A percentile compares a stretch with the other conserved stretches of the same genome.
phyloP scores from a whole-genome alignment of 2,797 vertebrate genomes.

The Aulostomus chinensis region DNA sequence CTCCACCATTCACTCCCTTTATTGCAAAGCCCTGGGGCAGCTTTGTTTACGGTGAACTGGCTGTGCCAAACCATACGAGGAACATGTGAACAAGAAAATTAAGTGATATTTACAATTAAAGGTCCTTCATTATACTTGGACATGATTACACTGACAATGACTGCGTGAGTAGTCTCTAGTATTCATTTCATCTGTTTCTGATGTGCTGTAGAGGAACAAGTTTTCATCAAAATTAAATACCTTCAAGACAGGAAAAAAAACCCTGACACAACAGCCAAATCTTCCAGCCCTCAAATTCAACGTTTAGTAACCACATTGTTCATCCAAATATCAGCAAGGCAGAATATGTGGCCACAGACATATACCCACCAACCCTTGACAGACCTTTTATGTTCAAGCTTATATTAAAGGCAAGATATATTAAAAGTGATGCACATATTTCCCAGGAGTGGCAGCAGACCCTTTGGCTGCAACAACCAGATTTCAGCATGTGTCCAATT shows the following conservation, averaged over 20 bases:
- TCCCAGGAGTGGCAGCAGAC: slow-evolving; percentile 47
- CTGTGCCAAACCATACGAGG: slow-evolving; percentile 41
- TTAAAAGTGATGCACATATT: slow-evolving; percentile 55
- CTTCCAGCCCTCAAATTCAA: slow-evolving; percentile 1
- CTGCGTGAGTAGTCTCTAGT: not conserved
- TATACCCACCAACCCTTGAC: slow-evolving; percentile 39
- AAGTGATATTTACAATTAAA: slow-evolving; percentile 39
- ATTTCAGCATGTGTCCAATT: slow-evolving; percentile 23
- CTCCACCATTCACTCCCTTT: slow-evolving; percentile 59
- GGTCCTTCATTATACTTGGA: slow-evolving; percentile 35
- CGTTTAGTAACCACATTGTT: not conserved
- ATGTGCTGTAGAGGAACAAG: not conserved
- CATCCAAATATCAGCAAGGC: not conserved
- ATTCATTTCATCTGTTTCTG: not conserved
- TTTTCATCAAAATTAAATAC: slow-evolving; percentile 4
- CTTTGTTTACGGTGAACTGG: slow-evolving; percentile 46
- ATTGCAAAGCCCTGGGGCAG: slow-evolving; percentile 52
- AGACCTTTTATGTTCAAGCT: slow-evolving; percentile 42
- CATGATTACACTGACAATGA: slow-evolving; percentile 7
- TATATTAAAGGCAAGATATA: slow-evolving; percentile 60
- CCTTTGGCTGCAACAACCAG: slow-evolving; percentile 32
- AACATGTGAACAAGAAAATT: slow-evolving; percentile 46
- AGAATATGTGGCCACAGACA: slow-evolving; percentile 6
- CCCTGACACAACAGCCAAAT: not conserved
- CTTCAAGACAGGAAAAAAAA: not conserved